Conservation (phyloP, 2,888 invertebrate species). For the Muschampia plurimacula region DNA sequence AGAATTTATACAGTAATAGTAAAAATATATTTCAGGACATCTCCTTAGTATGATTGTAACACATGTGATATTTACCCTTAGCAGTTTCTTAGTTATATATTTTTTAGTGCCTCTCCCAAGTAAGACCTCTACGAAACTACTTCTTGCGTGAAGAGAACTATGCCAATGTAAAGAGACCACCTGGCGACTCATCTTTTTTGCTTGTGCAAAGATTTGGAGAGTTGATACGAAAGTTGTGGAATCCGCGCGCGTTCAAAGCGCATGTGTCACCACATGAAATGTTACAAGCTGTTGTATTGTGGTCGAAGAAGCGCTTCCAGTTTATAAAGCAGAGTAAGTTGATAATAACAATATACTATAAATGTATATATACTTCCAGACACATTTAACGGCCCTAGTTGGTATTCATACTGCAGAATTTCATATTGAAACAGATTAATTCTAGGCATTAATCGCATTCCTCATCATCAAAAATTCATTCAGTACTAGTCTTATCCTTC, state of each 20-base stretch:
- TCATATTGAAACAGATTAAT: no score
- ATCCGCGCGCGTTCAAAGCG: conserved; percentile 99
- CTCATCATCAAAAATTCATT: no score
- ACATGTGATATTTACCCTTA: no score
- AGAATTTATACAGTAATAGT: no score
- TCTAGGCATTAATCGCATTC: no score
- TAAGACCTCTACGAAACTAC: conserved; percentile 96
- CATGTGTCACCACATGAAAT: conserved; percentile 99
- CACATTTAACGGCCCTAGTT: no score
- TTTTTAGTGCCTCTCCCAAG: conserved; percentile 96
- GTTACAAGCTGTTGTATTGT: conserved; percentile 98
- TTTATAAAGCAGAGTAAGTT: conserved; percentile 97
- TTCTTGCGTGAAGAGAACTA: conserved; percentile 98
- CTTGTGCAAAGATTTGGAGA: conserved; percentile 98
- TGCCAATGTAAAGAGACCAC: conserved; percentile 94
- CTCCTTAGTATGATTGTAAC: no score
- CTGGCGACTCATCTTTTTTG: conserved; percentile 97
- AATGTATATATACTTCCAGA: no score
- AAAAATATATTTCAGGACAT: no score
- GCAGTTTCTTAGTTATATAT: no score
- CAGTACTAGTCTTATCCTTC: no score
- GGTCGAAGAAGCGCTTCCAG: conserved; percentile 98
- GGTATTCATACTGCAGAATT: no score
- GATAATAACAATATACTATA: background rate
- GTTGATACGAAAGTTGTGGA: conserved; percentile 98